phyloP scores from a whole-genome alignment of 2,797 vertebrate species.

The Hyperoplus lanceolatus region DNA sequence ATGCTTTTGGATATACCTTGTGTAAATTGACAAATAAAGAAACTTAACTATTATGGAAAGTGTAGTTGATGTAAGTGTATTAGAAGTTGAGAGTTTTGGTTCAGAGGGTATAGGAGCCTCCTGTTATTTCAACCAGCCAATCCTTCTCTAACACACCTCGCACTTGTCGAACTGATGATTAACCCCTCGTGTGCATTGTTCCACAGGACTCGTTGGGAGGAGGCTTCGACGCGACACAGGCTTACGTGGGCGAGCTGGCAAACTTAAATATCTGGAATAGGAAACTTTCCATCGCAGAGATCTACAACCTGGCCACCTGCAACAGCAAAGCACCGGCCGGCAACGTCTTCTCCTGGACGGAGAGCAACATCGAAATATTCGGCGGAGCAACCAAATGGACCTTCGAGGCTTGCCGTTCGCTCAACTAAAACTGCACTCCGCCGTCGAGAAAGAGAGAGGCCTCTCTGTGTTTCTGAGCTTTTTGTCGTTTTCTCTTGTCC shows the following conservation, averaged over 20 bases:
- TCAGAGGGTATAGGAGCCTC: too few species aligned
- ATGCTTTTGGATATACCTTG: too few species aligned
- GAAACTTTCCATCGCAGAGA: constrained; percentile 91
- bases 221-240: constrained; percentile 96
- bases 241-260: constrained; percentile 93
- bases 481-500: constrained; percentile 80
- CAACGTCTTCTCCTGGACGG: constrained; percentile 95
- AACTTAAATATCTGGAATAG: constrained; percentile 96
- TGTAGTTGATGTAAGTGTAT: too few species aligned
- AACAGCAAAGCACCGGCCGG: constrained; percentile 90
- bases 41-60: too few species aligned
- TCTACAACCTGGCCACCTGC: constrained; percentile 95
- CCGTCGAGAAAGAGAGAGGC: constrained; percentile 48
- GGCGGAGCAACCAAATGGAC: constrained; percentile 96
- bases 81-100: too few species aligned
- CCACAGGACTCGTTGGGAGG: constrained; percentile 93
- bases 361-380: constrained; percentile 93
- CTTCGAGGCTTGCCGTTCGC: constrained; percentile 94
- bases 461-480: constrained; percentile 81
- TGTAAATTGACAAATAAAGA: too few species aligned
- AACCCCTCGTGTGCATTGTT: constrained; percentile 20
- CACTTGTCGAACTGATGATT: not conserved
- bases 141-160: not conserved
- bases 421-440: constrained; percentile 87
- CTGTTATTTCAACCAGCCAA: not conserved